Evolutionary conservation across 2,888 invertebrate genomes (phyloP).

Genomic region (Zhengitettix transpicula): DNA sequence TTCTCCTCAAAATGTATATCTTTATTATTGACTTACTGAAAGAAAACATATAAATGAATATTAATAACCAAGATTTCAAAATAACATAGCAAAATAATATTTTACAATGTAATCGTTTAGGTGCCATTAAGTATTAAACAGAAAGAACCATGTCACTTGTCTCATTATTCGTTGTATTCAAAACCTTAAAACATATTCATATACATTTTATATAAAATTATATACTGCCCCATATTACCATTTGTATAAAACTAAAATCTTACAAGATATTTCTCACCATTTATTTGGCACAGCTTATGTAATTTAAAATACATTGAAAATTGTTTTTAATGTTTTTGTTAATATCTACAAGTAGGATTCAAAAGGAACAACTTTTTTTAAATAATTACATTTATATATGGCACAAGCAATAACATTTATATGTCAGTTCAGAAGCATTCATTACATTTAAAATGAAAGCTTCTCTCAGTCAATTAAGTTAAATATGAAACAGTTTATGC

Average conservation of each 20-base stretch:
- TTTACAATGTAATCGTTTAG: conserved; percentile 1
- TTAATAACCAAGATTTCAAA: not conserved
- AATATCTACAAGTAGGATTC: no score
- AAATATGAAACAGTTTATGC: no score
- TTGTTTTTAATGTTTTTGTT: no score
- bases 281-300: no score
- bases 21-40: not conserved
- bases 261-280: conserved; percentile 4
- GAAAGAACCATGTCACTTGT: conserved; percentile 1
- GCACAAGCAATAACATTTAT: not conserved
- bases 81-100: conserved; percentile 4
- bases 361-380: not conserved
- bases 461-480: no score
- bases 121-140: conserved; percentile 3
- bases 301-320: no score
- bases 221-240: conserved; percentile 4
- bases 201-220: conserved; percentile 7
- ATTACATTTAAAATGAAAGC: no score
- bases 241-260: conserved; percentile 7
- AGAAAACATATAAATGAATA: no score
- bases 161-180: conserved; percentile 6
- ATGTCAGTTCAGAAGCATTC: not conserved
- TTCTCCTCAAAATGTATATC: conserved; percentile 8
- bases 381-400: not conserved
- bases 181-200: conserved; percentile 8